These are phyloP conservation scores for Periplaneta americana DNA, from an alignment of 1,140 invertebrate genomes.

Conservation along the genomic window DNA sequence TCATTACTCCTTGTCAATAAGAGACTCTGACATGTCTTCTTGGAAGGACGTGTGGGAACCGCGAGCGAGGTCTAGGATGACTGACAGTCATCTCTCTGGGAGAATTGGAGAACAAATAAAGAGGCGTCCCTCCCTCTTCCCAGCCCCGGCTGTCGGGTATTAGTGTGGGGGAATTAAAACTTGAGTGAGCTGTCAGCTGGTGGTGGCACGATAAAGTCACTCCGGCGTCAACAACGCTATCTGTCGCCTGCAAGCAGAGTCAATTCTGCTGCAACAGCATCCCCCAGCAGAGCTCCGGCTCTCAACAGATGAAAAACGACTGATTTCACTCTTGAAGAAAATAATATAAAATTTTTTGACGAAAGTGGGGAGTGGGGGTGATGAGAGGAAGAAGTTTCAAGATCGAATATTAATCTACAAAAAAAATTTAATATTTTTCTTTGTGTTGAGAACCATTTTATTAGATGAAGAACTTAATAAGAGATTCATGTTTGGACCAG, in stretches of 20 bases:
- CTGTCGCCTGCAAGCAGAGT: not conserved
- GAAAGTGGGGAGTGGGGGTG: not conserved
- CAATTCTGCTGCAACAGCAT: not conserved
- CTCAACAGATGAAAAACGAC: not conserved
- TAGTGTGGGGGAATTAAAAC: not conserved
- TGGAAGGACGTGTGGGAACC: not conserved
- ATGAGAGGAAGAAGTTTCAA: not conserved
- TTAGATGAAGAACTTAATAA: not conserved
- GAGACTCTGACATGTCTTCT: not conserved
- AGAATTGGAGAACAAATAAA: not conserved
- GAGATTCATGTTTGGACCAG: not conserved
- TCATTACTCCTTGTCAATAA: not conserved
- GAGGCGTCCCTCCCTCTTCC: too few relatives aligned
- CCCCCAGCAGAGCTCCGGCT: too few relatives aligned
- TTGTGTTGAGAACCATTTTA: not conserved
- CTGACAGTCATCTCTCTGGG: not conserved
- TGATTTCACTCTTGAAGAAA: not conserved
- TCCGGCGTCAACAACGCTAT: not conserved
- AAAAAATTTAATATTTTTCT: not conserved
- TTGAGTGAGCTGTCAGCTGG: not conserved
- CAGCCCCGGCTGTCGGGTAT: not conserved
- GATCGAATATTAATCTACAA: not conserved
- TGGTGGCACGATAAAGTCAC: not conserved
- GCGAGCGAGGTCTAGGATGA: not conserved
- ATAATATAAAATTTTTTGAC: not conserved